Evolutionary conservation across 2,113 vertebrate genomes (phyloP), one percentile per base, ranked within the genome.

Genomic region (Oreochromis aureus): DNA sequence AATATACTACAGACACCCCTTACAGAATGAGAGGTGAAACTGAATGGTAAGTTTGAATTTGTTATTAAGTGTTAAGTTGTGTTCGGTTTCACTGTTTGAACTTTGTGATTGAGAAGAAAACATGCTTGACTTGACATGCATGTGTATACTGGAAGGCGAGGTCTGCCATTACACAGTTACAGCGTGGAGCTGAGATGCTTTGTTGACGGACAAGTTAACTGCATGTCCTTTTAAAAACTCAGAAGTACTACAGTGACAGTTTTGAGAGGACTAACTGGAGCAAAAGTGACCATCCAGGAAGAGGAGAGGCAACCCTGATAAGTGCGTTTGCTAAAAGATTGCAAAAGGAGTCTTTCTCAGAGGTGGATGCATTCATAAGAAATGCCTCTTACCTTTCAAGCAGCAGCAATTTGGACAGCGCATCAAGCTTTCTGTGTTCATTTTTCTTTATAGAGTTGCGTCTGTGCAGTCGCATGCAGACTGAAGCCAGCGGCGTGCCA

Each of bases 1-100:
- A 34, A 12, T 59, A 66, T 11, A 54, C 44, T 76, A 11, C 80
- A 82, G 56, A 79, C 69, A 63, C 36, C 78, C 44, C 53, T 39
- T 86, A 51, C 51, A 80, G 76, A 79, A 86, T 19, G 44, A 82
- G 19, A 59, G 79, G 59, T 54, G 63, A 90, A 88, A 73, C 55
- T 73, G 32, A n/a, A 79, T 83, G 91, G 91, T 93, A 58, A 88
- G 91, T 87, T 85, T 90, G 44, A 83, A 83, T 87, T 73, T 80
- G 12, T 61, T 85, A 59, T 61, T 82, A 59, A 63, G 4, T 13
- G 59, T 54, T 24, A 80, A 54, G 56, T 51, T 41, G 79, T 79
- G 56, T 82, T 56, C 10, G 36, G 46, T 19, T 80, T 32, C 2
- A 19, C 18, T 81, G 10, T 88, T 18, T 76, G n/a, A 58, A 58